Evolutionary conservation across 2,888 invertebrate species (phyloP), one percentile per base, ranked within the genome.

Genomic region (Drosophila quinaria): DNA sequence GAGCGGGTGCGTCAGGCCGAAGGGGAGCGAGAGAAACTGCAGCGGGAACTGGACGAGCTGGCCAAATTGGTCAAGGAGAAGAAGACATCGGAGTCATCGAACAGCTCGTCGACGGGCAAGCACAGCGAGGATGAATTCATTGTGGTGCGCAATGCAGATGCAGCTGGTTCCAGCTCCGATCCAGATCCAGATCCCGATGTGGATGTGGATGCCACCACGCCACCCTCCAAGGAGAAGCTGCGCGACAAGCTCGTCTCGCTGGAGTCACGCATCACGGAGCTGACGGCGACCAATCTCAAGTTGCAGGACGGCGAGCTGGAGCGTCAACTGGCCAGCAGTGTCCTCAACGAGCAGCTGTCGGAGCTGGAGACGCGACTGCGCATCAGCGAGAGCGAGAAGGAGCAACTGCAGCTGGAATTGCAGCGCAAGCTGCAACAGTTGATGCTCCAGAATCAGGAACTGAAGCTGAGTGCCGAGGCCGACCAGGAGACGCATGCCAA

Each of bases 91-190:
- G 91, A 91, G 31, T 91, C 91, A 0, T 82, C 85, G 8, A 90
- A 78, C 42, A 82, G 88, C 50, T 87, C 86, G 19, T 83, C 91
- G 25, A 85, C 85, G 11, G 83, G 80, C 76, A 92, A 90, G 74
- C 92, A 88, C 69, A 91, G 87, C 79, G 92, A 82, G 77, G 91
- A 87, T 70, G 91, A 87, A 80, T 87, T 91, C 78, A 92, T 92
- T 59, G 91, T 92, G 15, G 91, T 92, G 8, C 86, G 91, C 25
- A 90, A 91, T 33, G 78, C 87, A 8, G 91, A 91, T 46, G 80
- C 84, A 5, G 78, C 80, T 6, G 82, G 65, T 4, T 70, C 81
- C 8, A 68, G 61, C 11, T 70, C 83, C 1, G 70, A 70, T 39
- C 65, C 83, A 3, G 80, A 80, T 50, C 17, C 68, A 0, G 73